These are phyloP conservation scores for Luscinia luscinia DNA, from an alignment of 2,797 vertebrate species.

Conservation along the genomic window DNA sequence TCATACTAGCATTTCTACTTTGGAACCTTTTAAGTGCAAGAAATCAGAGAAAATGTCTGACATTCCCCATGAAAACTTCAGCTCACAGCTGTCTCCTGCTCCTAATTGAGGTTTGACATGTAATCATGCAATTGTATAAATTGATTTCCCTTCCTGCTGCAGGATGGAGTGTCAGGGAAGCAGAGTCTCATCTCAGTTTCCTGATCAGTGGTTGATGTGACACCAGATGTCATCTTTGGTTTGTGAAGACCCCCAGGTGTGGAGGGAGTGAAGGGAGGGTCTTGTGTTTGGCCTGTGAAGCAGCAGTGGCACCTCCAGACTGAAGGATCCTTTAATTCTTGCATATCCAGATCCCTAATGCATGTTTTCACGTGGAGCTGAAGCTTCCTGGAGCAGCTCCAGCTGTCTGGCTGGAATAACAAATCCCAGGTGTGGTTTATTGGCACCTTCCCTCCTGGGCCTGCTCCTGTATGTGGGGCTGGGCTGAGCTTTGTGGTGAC, in stretches of 20 bases:
- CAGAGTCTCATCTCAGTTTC: background rate
- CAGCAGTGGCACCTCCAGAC: background rate
- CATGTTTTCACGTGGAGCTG: accelerated
- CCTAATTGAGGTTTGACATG: slow-evolving; percentile 40
- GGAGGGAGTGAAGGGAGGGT: background rate
- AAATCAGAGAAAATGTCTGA: slow-evolving; percentile 39
- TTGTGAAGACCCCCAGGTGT: background rate
- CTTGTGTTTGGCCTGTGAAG: background rate
- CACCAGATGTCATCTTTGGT: background rate
- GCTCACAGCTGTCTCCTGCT: slow-evolving; percentile 36
- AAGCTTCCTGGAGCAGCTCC: background rate
- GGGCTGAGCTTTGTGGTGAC: background rate
- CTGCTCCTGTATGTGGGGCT: accelerated
- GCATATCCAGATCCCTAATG: background rate
- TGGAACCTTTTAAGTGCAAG: background rate
- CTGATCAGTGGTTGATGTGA: background rate
- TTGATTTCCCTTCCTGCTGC: background rate
- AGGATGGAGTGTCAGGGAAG: background rate
- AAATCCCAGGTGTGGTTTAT: background rate
- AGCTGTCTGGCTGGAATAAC: background rate
- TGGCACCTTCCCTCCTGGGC: background rate
- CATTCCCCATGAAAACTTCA: background rate
- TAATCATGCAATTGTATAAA: slow-evolving; percentile 52
- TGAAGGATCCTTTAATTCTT: background rate
- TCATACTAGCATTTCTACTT: background rate